Conservation (phyloP, 1,140 invertebrate genomes). For the Vollenhovia emeryi region DNA sequence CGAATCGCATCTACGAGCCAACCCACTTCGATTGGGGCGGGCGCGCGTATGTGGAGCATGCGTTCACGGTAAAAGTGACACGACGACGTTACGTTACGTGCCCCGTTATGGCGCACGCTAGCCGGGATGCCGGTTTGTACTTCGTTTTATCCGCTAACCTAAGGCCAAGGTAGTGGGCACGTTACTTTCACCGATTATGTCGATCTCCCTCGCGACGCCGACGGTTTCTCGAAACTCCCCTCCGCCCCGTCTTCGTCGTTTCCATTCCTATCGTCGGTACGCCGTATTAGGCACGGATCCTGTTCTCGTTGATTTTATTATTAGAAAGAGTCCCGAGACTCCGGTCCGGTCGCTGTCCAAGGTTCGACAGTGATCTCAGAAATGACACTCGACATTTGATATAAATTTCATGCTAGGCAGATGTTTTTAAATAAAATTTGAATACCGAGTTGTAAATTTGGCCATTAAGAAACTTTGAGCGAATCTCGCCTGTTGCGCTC, state of each 20-base stretch:
- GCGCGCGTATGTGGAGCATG: slow-evolving; percentile 74
- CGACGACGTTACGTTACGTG: slow-evolving; percentile 54
- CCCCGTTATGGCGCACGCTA: slow-evolving; percentile 65
- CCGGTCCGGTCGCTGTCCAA: not conserved
- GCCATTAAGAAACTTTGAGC: not conserved
- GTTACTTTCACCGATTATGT: slow-evolving; percentile 76
- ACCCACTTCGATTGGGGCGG: slow-evolving; percentile 59
- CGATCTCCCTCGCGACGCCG: slow-evolving; percentile 59
- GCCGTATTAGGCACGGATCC: slow-evolving; percentile 30
- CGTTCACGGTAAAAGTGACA: slow-evolving; percentile 68
- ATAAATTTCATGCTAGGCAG: not conserved
- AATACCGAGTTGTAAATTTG: not conserved
- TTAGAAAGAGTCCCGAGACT: slow-evolving; percentile 44
- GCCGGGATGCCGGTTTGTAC: slow-evolving; percentile 28
- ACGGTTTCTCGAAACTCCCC: slow-evolving; percentile 59
- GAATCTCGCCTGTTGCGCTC: not conserved
- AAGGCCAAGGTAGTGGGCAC: slow-evolving; percentile 73
- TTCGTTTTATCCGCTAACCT: slow-evolving; percentile 72
- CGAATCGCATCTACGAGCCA: slow-evolving; percentile 72
- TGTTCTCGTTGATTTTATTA: slow-evolving; percentile 37
- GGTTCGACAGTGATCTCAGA: not conserved
- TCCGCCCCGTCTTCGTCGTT: not conserved
- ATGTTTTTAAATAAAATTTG: not conserved
- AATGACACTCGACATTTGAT: not conserved
- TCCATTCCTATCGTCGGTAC: not conserved